Percentiles rank a stretch among this genome's conserved stretches.
These are phyloP conservation scores for Crossocerus cetratus DNA, from an alignment of 2,888 invertebrate species.

Conservation along the genomic window DNA sequence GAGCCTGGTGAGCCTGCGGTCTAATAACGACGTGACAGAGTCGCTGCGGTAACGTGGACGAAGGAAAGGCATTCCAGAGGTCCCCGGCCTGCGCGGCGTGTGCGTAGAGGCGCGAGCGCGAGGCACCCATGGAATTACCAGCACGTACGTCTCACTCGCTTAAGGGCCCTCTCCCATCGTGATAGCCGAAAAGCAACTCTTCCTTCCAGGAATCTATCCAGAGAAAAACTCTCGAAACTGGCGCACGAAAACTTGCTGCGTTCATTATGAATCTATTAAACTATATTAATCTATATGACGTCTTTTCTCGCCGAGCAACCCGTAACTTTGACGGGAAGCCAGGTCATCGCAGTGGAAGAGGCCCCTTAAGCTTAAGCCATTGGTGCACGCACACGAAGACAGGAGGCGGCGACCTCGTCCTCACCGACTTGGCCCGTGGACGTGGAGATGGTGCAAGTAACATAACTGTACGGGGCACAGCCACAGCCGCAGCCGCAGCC, in stretches of 20 bases:
- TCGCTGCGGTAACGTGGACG: constrained; percentile 24
- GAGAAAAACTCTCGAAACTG: too few species aligned
- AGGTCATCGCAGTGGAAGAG: too few species aligned
- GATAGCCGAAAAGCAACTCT: too few species aligned
- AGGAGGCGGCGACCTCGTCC: background rate
- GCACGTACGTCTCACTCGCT: constrained; percentile 22
- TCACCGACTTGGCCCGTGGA: background rate
- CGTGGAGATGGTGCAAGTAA: constrained; percentile 45
- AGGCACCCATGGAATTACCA: constrained; percentile 31
- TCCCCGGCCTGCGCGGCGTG: constrained; percentile 1
- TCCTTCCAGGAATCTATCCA: too few species aligned
- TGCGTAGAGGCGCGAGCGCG: constrained; percentile 2
- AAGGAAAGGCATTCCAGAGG: constrained; percentile 15
- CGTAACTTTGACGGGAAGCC: too few species aligned
- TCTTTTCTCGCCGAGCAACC: too few species aligned
- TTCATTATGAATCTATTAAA: too few species aligned
- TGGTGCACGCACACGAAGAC: constrained; percentile 13
- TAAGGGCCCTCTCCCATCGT: too few species aligned
- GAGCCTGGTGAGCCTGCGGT: too few species aligned
- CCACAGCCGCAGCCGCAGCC: background rate
- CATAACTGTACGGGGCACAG: constrained; percentile 58
- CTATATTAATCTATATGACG: too few species aligned
- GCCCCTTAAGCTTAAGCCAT: constrained; percentile 13
- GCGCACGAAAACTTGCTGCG: too few species aligned
- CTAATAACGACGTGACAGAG: constrained; percentile 9